Conservation (phyloP, 2,797 vertebrate genomes). For the Eidolon dupreanum region DNA sequence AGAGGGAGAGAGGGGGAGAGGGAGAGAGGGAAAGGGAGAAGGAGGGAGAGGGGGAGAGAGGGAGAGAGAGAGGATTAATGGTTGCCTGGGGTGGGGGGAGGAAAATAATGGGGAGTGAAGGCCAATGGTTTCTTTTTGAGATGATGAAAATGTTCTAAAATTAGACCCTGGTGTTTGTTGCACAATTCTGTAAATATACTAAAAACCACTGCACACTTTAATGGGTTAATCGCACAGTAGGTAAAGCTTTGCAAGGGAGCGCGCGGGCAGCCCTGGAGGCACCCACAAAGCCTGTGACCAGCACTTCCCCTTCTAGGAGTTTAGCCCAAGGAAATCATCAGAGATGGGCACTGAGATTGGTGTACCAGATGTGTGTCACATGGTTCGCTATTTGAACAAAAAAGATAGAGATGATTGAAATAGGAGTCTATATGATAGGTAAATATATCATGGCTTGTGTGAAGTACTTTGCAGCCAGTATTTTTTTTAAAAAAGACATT, state of each 20-base stretch:
- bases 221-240: neutral
- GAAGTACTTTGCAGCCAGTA: neutral
- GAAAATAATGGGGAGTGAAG: neutral
- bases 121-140: neutral
- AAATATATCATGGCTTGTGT: neutral
- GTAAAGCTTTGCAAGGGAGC: neutral
- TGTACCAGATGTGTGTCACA: rapidly evolving
- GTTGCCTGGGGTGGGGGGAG: neutral
- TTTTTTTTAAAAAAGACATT: neutral
- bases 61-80: no score
- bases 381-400: neutral
- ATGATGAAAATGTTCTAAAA: neutral
- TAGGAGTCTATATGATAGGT: neutral
- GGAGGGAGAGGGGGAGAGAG: no score
- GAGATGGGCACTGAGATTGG: neutral
- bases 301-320: neutral
- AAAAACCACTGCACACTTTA: neutral
- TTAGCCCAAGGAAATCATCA: neutral
- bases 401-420: neutral
- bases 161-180: neutral
- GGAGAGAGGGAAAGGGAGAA: no score
- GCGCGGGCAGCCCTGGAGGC: rapidly evolving
- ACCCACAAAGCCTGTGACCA: neutral
- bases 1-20: no score
- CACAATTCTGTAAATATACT: neutral